These are phyloP conservation scores for Nymphalis io DNA, from an alignment of 1,140 invertebrate genomes.

Conservation along the genomic window DNA sequence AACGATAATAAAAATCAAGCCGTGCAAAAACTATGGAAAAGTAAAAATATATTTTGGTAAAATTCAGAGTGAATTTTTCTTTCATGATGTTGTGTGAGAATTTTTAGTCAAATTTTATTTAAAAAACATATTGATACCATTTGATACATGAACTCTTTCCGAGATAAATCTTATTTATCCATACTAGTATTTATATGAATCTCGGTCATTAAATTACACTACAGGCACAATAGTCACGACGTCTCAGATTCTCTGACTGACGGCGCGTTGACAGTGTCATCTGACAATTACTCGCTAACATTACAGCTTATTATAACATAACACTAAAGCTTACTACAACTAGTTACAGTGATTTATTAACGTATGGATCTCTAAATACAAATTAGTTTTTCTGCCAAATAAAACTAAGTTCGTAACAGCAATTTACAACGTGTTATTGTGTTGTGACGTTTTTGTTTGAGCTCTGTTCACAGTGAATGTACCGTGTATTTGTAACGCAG, in stretches of 20 bases:
- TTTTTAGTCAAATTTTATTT: neutral
- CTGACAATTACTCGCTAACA: too few relatives aligned
- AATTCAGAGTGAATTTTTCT: constrained; percentile 6
- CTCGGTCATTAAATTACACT: too few relatives aligned
- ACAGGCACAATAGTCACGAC: too few relatives aligned
- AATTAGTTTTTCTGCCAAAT: neutral
- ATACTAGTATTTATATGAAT: too few relatives aligned
- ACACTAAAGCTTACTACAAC: too few relatives aligned
- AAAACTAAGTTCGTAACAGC: neutral
- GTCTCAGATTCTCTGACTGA: too few relatives aligned
- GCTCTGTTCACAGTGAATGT: neutral
- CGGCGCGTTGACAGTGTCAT: too few relatives aligned
- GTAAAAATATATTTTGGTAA: neutral
- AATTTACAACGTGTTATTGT: neutral
- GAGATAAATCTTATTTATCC: too few relatives aligned
- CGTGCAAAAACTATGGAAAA: constrained; percentile 4
- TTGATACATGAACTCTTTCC: too few relatives aligned
- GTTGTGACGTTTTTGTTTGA: neutral
- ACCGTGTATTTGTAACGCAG: constrained; percentile 17
- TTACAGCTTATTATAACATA: too few relatives aligned
- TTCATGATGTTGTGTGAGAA: neutral
- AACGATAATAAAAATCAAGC: constrained; percentile 18
- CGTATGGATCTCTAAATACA: neutral
- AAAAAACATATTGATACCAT: too few relatives aligned
- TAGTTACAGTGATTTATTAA: too few relatives aligned